phyloP scores from a whole-genome alignment of 2,888 invertebrate genomes.

The Hemaris fuciformis region DNA sequence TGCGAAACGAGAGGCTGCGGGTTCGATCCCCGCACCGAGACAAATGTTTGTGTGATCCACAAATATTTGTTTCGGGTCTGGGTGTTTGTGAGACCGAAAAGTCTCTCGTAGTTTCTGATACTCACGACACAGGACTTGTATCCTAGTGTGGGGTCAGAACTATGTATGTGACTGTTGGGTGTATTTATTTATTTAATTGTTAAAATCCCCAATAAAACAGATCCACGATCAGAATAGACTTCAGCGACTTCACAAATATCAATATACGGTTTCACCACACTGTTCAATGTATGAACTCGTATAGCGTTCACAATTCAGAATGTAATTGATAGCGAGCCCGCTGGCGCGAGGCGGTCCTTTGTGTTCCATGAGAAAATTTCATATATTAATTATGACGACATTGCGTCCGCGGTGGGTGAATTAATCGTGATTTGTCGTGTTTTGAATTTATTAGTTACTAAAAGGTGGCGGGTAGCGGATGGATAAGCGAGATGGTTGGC shows the following conservation, averaged over 20 bases:
- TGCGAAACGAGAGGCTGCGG: too few relatives aligned
- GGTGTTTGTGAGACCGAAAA: too few relatives aligned
- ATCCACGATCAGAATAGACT: neutral
- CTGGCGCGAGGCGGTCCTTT: conserved; percentile 16
- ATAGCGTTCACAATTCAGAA: conserved; percentile 11
- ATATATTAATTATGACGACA: neutral
- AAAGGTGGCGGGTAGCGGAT: too few relatives aligned
- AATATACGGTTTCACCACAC: neutral
- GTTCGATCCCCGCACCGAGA: too few relatives aligned
- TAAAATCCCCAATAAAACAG: neutral
- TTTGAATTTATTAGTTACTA: neutral
- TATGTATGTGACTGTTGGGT: too few relatives aligned
- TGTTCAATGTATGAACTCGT: neutral
- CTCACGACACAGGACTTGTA: too few relatives aligned
- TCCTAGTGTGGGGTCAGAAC: too few relatives aligned
- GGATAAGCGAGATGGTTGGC: too few relatives aligned
- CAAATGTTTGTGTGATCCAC: too few relatives aligned
- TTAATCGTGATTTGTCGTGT: neutral
- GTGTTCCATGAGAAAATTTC: neutral
- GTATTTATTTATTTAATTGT: neutral
- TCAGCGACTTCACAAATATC: neutral
- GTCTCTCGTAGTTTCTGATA: too few relatives aligned
- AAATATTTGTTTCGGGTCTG: too few relatives aligned
- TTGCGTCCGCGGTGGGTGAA: neutral
- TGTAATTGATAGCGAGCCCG: conserved; percentile 23